These are phyloP conservation scores for Peromyscus californicus DNA, from an alignment of 2,113 vertebrate genomes.

Conservation along the genomic window DNA sequence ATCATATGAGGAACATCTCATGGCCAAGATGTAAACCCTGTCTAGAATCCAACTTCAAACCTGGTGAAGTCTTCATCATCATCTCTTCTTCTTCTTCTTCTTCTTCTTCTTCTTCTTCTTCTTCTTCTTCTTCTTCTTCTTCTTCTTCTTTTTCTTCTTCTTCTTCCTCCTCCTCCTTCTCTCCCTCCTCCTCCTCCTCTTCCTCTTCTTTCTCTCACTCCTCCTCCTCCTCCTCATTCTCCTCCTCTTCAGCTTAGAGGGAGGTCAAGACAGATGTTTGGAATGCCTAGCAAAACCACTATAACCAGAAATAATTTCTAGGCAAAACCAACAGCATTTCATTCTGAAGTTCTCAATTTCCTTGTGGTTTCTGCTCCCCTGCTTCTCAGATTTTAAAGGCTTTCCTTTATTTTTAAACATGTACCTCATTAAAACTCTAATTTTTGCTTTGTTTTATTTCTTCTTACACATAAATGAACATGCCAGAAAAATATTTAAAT, in stretches of 20 bases:
- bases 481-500: slow-evolving; percentile 23
- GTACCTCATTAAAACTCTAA: neutral
- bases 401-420: slow-evolving; percentile 56
- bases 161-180: no score
- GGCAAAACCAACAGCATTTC: neutral
- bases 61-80: neutral
- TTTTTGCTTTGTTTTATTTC: slow-evolving; percentile 16
- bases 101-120: no score
- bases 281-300: neutral
- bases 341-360: neutral
- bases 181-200: no score
- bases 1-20: neutral
- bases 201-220: no score
- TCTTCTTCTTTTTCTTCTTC: no score
- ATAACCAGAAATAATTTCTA: slow-evolving; percentile 46
- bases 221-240: neutral
- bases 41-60: slow-evolving; percentile 20
- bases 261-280: slow-evolving; percentile 26
- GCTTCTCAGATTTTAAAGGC: slow-evolving; percentile 15
- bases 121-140: no score
- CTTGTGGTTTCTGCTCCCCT: neutral
- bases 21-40: neutral
- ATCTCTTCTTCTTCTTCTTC: neutral
- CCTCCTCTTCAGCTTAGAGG: neutral
- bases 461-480: slow-evolving; percentile 8